These are phyloP conservation scores for Drosophila santomea DNA, from an alignment of 1,140 invertebrate genomes.

Conservation along the genomic window DNA sequence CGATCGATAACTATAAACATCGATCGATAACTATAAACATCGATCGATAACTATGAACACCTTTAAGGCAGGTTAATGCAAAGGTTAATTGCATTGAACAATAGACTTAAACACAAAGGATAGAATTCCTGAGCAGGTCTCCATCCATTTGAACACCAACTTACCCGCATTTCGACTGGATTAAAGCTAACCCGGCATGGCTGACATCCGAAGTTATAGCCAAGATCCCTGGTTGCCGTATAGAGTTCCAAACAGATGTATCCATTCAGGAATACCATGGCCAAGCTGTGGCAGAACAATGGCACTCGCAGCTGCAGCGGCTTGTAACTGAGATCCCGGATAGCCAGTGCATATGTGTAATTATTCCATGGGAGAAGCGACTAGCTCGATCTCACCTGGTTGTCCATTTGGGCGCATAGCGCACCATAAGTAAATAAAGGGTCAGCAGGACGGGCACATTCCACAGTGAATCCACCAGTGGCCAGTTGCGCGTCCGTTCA, in stretches of 20 bases:
- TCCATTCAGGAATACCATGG: conserved; percentile 93
- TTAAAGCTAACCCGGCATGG: conserved; percentile 92
- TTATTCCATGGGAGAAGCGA: background rate
- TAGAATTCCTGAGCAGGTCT: too few species aligned
- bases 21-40: too few species aligned
- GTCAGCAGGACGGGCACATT: conserved; percentile 91
- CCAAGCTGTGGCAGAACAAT: conserved; percentile 94
- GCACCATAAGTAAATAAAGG: conserved; percentile 92
- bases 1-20: background rate
- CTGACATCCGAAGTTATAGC: conserved; percentile 96
- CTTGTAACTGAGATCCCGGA: conserved; percentile 85
- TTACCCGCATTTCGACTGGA: conserved; percentile 91
- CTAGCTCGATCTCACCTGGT: conserved; percentile 85
- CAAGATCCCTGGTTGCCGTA: conserved; percentile 89
- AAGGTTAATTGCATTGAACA: too few species aligned
- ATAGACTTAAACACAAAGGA: too few species aligned
- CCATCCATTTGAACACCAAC: conserved; percentile 32
- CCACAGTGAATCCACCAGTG: conserved; percentile 92
- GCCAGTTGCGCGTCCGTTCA: conserved; percentile 92
- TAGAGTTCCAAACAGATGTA: conserved; percentile 93
- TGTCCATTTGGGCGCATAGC: conserved; percentile 93
- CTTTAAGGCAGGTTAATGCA: too few species aligned
- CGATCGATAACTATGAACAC: too few species aligned
- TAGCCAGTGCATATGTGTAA: conserved; percentile 10
- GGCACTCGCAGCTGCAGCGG: conserved; percentile 91